Conservation (phyloP, 92 coral and sea anemone species). For the Hydrozoanthus gracilis region DNA sequence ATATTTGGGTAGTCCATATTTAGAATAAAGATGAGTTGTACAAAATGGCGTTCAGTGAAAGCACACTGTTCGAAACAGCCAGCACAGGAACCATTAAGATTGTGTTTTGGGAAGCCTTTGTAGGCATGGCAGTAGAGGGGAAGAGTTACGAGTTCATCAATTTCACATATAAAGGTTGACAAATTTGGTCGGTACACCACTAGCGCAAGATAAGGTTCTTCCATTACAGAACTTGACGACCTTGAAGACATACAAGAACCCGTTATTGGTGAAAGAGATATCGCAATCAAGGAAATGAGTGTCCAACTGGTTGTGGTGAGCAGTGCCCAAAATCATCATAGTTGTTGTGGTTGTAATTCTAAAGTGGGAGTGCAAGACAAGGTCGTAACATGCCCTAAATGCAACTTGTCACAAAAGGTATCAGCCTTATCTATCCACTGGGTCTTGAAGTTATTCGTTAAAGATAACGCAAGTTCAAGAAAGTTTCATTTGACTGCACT, state of each 20-base stretch:
- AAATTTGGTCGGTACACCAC: background rate
- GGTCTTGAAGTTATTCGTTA: constrained; percentile 1
- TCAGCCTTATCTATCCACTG: constrained; percentile 3
- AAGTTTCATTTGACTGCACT: background rate
- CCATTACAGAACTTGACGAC: background rate
- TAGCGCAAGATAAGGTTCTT: background rate
- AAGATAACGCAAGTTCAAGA: background rate
- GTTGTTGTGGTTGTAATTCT: background rate
- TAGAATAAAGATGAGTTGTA: too few species aligned
- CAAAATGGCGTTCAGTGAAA: too few species aligned
- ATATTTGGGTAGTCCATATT: too few species aligned
- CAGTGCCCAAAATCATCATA: background rate
- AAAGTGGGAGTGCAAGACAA: background rate
- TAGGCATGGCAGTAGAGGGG: constrained; percentile 12
- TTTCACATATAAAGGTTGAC: constrained; percentile 8
- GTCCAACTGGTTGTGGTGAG: background rate
- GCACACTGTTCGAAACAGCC: too few species aligned
- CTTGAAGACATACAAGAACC: background rate
- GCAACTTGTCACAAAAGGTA: background rate
- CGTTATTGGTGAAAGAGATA: background rate
- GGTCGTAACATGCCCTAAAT: background rate
- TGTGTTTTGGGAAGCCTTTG: constrained; percentile 19
- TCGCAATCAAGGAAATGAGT: background rate
- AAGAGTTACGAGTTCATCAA: constrained; percentile 2
- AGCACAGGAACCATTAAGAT: constrained; percentile 16